Percentiles rank a stretch among this genome's conserved stretches.
Conservation (phyloP, 2,888 invertebrate genomes). For the Drosophila pegasa region DNA sequence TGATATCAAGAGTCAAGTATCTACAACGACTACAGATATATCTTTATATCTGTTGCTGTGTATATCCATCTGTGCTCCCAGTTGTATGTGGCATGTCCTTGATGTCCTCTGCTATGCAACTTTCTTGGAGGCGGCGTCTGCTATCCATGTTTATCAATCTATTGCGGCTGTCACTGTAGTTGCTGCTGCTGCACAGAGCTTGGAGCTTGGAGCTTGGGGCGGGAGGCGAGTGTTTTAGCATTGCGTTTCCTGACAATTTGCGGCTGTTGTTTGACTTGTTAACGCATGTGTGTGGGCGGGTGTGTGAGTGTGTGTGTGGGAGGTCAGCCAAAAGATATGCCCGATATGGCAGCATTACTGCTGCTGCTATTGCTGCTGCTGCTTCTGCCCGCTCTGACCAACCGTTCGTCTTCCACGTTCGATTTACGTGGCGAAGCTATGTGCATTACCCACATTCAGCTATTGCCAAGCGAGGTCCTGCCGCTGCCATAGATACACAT, state of each 20-base stretch:
- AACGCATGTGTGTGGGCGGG: slow-evolving; percentile 4
- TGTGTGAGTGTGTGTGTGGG: slow-evolving; percentile 4
- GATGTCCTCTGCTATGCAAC: slow-evolving; percentile 5
- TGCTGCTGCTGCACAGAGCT: slow-evolving; percentile 44
- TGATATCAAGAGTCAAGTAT: slow-evolving; percentile 17
- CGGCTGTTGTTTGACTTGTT: slow-evolving; percentile 50
- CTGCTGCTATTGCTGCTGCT: neutral
- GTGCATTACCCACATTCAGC: slow-evolving; percentile 38
- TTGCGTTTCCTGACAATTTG: slow-evolving; percentile 65
- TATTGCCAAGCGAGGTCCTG: slow-evolving; percentile 19
- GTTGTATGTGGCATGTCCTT: slow-evolving; percentile 22
- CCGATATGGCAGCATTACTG: slow-evolving; percentile 11
- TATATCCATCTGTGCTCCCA: slow-evolving; percentile 9
- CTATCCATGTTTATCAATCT: slow-evolving; percentile 73
- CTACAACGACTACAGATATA: slow-evolving; percentile 6
- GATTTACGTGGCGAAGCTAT: slow-evolving; percentile 54
- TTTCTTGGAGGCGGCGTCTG: slow-evolving; percentile 47
- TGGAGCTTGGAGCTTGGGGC: neutral
- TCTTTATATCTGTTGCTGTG: slow-evolving; percentile 1
- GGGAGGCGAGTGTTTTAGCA: slow-evolving; percentile 50
- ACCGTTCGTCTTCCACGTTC: slow-evolving; percentile 18
- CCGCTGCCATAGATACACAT: slow-evolving; percentile 19
- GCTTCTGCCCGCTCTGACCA: neutral
- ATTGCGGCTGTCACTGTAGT: slow-evolving; percentile 48
- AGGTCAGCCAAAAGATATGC: slow-evolving; percentile 28